phyloP scores from a whole-genome alignment of 2,113 vertebrate genomes.

The Bos indicus region DNA sequence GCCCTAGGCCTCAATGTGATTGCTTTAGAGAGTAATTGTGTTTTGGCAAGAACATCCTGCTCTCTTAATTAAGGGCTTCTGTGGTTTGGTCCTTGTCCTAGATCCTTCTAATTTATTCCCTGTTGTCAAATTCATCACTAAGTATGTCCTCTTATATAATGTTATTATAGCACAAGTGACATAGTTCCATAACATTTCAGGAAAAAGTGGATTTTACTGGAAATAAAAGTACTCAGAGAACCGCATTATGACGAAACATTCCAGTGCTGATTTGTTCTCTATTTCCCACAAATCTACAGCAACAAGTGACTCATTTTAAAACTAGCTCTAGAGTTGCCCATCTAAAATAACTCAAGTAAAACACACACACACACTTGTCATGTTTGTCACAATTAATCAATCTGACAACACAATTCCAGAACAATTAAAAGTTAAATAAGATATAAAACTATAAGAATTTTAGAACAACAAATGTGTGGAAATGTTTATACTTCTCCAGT shows the following conservation, averaged over 20 bases:
- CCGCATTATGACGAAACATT: background rate
- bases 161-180: background rate
- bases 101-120: background rate
- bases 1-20: background rate
- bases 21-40: background rate
- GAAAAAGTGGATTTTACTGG: background rate
- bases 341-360: background rate
- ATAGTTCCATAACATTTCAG: constrained; percentile 32
- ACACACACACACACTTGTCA: background rate
- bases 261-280: background rate
- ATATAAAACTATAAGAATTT: background rate
- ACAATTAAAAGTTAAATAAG: background rate
- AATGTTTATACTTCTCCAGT: background rate
- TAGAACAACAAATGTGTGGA: background rate
- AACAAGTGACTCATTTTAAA: background rate
- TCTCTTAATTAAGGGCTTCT: background rate
- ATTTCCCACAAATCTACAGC: background rate
- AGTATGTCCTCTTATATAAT: background rate
- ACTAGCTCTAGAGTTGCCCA: background rate
- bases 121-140: background rate
- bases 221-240: background rate
- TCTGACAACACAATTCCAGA: background rate
- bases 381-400: background rate
- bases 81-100: background rate
- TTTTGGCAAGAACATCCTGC: background rate